Conservation (phyloP, 1,140 invertebrate species). For the Pteromalus puparum region DNA sequence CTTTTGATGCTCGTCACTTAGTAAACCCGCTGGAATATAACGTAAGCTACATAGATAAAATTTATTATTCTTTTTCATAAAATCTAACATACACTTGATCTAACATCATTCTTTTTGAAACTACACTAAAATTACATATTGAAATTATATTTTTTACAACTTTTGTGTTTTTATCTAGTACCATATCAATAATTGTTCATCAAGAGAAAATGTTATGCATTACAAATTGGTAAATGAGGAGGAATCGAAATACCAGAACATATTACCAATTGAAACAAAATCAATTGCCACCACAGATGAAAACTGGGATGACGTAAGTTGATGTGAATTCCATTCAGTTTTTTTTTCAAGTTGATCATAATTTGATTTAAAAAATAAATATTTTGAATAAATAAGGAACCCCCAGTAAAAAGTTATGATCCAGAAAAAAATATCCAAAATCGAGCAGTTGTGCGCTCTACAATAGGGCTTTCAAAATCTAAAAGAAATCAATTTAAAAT, state of each 20-base stretch:
- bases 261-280: background rate
- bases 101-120: too few species aligned
- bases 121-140: background rate
- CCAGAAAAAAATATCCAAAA: slow-evolving; percentile 23
- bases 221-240: slow-evolving; percentile 3
- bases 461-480: slow-evolving; percentile 8
- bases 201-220: slow-evolving; percentile 6
- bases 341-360: background rate
- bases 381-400: background rate
- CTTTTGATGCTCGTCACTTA: slow-evolving; percentile 37
- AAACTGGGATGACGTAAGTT: slow-evolving; percentile 44
- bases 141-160: background rate
- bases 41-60: slow-evolving; percentile 15
- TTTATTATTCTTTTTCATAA: background rate
- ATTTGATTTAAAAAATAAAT: background rate
- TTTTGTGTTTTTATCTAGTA: background rate
- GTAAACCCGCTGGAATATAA: slow-evolving; percentile 7
- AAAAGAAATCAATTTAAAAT: slow-evolving; percentile 9
- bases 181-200: slow-evolving; percentile 31
- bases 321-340: background rate
- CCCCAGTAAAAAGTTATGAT: slow-evolving; percentile 26
- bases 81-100: too few species aligned
- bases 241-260: background rate
- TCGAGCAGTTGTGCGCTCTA: background rate
- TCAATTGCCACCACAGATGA: background rate